Percentiles rank a stretch among this genome's conserved stretches.
phyloP scores from a whole-genome alignment of 2,797 vertebrate species.

The Pogoniulus pusillus region DNA sequence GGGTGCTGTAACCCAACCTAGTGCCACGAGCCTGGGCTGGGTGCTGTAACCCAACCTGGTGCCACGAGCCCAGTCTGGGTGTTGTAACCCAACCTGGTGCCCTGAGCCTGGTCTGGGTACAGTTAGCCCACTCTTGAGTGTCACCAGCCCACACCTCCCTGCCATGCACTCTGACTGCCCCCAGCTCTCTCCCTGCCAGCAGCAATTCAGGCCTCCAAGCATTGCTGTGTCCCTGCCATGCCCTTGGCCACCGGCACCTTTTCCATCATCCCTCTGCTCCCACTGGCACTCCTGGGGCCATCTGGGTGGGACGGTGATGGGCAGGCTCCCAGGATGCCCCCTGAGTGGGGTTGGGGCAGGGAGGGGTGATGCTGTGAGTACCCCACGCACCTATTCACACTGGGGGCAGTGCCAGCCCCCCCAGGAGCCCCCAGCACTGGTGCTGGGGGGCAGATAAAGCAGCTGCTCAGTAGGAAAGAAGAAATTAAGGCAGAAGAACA shows the following conservation, averaged over 20 bases:
- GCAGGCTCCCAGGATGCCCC: not conserved
- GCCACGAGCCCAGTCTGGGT: not conserved
- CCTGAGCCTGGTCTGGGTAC: not conserved
- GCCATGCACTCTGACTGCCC: too few relatives aligned
- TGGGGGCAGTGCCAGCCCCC: not conserved
- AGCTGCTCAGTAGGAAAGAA: constrained; percentile 50
- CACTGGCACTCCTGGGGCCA: accelerated
- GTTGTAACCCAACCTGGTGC: not conserved
- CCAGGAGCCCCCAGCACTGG: not conserved
- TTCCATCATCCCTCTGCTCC: not conserved
- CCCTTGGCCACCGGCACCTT: accelerated
- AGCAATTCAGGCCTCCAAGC: not conserved
- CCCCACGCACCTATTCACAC: not conserved
- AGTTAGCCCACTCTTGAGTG: not conserved
- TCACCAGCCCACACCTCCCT: accelerated
- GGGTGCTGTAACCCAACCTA: too few relatives aligned
- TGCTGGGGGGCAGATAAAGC: not conserved
- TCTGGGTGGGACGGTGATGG: not conserved
- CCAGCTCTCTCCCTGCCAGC: not conserved
- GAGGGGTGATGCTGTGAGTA: not conserved
- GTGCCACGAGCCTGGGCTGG: not conserved
- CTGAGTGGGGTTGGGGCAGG: accelerated
- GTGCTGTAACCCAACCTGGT: not conserved
- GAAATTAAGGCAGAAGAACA: constrained; percentile 41
- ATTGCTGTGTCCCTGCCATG: accelerated